Conservation (phyloP, 2,113 vertebrate species). For the Phaetusa simplex region DNA sequence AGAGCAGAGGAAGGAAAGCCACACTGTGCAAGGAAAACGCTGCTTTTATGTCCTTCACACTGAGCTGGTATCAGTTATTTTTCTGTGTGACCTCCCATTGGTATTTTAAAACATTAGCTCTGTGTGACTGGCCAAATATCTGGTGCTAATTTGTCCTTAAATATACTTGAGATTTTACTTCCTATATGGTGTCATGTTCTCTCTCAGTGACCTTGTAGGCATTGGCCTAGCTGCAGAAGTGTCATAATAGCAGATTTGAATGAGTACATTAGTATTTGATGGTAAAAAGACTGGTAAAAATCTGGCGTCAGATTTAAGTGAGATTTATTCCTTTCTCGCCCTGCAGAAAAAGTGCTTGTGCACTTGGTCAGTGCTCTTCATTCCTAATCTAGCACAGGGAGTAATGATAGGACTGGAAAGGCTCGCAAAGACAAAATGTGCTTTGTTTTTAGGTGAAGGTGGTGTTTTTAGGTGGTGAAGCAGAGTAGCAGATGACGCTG, state of each 20-base stretch:
- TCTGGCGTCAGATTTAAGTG: background rate
- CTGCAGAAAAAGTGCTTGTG: background rate
- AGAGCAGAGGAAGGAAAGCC: background rate
- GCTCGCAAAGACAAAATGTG: background rate
- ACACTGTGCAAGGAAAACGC: background rate
- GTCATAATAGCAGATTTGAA: background rate
- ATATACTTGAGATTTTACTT: background rate
- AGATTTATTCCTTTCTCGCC: background rate
- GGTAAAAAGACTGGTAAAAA: background rate
- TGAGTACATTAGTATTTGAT: background rate
- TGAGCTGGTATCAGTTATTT: slow-evolving; percentile 39
- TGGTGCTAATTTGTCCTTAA: slow-evolving; percentile 32
- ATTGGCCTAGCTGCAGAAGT: background rate
- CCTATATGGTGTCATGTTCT: background rate
- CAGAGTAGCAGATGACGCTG: background rate
- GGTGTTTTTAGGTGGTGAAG: background rate
- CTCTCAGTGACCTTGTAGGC: background rate
- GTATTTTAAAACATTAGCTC: background rate
- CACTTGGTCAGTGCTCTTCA: background rate
- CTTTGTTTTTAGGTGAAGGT: background rate
- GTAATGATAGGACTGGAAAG: background rate
- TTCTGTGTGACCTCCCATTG: background rate
- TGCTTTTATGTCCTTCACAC: background rate
- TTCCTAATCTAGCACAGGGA: background rate
- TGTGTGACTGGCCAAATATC: background rate